Conservation (phyloP, 2,113 vertebrate species). For the Lethenteron camtschaticum region DNA sequence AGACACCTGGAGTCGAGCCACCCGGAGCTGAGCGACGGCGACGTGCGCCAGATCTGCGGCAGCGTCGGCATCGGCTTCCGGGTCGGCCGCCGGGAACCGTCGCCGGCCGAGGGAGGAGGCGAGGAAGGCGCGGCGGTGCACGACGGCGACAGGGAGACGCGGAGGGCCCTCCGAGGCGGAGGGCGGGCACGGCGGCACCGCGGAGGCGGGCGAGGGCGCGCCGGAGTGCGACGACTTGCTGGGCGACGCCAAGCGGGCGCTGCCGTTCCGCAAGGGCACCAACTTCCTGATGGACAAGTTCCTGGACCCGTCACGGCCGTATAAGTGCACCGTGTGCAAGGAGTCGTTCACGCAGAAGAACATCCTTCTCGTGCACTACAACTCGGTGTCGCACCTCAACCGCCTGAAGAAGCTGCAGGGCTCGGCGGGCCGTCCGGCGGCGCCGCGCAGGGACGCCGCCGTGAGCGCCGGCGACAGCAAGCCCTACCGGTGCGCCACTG, state of each 20-base stretch:
- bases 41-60: slow-evolving; percentile 76
- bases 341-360: slow-evolving; percentile 99
- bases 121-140: slow-evolving; percentile 60
- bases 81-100: slow-evolving; percentile 69
- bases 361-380: slow-evolving; percentile 95
- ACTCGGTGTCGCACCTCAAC: slow-evolving; percentile 94
- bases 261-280: slow-evolving; percentile 96
- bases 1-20: slow-evolving; percentile 96
- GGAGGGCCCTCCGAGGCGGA: slow-evolving; percentile 61
- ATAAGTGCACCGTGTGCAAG: slow-evolving; percentile 98
- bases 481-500: slow-evolving; percentile 96
- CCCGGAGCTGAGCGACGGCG: slow-evolving; percentile 74
- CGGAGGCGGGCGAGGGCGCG: slow-evolving; percentile 81
- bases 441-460: slow-evolving; percentile 62
- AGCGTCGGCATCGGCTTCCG: slow-evolving; percentile 31
- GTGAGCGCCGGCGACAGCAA: slow-evolving; percentile 84
- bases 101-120: slow-evolving; percentile 51
- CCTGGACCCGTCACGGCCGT: slow-evolving; percentile 88
- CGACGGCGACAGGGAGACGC: slow-evolving; percentile 70
- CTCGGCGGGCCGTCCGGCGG: slow-evolving; percentile 49
- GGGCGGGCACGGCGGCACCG: slow-evolving; percentile 80
- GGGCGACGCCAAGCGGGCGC: slow-evolving; percentile 89
- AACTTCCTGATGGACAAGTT: slow-evolving; percentile 99
- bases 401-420: slow-evolving; percentile 97
- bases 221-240: slow-evolving; percentile 50